Percentiles rank a stretch among this genome's conserved stretches.
Evolutionary conservation across 2,888 invertebrate genomes (phyloP).

Genomic region (Temnothorax rugatulus): DNA sequence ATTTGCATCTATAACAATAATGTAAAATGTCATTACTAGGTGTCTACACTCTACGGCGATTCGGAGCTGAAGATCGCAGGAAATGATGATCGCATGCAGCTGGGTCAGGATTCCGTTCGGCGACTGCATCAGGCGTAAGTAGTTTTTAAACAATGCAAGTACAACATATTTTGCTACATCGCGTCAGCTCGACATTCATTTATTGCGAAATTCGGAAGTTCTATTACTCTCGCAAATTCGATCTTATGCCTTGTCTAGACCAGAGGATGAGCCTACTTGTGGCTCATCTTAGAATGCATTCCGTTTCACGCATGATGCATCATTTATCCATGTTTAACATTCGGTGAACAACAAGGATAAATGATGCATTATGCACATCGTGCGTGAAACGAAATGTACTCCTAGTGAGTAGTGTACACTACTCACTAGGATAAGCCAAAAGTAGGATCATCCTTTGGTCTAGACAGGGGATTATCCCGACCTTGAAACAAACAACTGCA

Average conservation of each 20-base stretch:
- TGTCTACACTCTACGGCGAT: not conserved
- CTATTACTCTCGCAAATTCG: not conserved
- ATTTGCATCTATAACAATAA: not conserved
- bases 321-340: too few relatives aligned
- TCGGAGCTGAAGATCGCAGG: not conserved
- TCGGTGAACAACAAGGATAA: too few relatives aligned
- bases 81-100: not conserved
- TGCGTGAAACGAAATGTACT: too few relatives aligned
- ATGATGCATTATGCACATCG: too few relatives aligned
- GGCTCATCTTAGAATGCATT: too few relatives aligned
- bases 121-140: not conserved
- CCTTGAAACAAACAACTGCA: not conserved
- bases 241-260: not conserved
- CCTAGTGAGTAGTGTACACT: too few relatives aligned
- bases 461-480: not conserved
- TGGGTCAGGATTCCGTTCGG: not conserved
- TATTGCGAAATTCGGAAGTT: not conserved
- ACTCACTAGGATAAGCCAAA: too few relatives aligned
- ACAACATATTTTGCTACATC: not conserved
- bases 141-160: not conserved
- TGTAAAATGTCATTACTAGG: not conserved
- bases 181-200: not conserved
- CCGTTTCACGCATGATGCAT: too few relatives aligned
- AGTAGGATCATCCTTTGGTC: too few relatives aligned
- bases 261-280: too few relatives aligned